These are phyloP conservation scores for Paramormyrops kingsleyae DNA, from an alignment of 2,113 vertebrate species.

Conservation along the genomic window DNA sequence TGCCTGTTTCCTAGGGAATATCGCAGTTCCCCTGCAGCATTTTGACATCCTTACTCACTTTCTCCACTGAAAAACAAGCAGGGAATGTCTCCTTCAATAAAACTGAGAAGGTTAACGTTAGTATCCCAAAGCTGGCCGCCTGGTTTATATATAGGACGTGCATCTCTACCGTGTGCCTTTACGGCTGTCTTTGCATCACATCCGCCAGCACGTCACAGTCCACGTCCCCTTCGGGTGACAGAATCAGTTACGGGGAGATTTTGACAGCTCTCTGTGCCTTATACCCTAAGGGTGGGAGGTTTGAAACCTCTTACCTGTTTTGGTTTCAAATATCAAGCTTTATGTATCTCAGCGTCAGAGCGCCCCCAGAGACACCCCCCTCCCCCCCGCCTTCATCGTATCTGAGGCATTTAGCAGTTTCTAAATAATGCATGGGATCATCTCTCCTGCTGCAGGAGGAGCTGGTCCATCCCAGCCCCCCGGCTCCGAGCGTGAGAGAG, in stretches of 20 bases:
- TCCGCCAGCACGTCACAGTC: background rate
- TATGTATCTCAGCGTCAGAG: background rate
- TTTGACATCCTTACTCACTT: background rate
- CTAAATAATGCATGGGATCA: slow-evolving; percentile 17
- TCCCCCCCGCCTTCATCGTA: background rate
- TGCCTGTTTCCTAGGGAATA: background rate
- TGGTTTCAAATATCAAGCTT: background rate
- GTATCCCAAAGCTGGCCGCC: background rate
- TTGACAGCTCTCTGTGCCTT: background rate
- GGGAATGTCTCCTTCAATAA: background rate
- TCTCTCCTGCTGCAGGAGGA: background rate
- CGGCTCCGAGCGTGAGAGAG: background rate
- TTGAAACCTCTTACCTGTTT: background rate
- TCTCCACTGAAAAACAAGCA: background rate
- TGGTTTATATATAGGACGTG: background rate
- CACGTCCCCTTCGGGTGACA: background rate
- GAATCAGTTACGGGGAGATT: background rate
- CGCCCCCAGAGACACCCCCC: background rate
- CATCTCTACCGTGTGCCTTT: background rate
- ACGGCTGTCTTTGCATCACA: background rate
- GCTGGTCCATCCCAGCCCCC: background rate
- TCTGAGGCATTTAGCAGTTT: background rate
- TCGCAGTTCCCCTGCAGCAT: background rate
- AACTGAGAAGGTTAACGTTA: background rate
- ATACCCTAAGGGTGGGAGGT: background rate